Evolutionary conservation across 2,888 invertebrate genomes (phyloP).

Genomic region (Drymonia ruficornis): DNA sequence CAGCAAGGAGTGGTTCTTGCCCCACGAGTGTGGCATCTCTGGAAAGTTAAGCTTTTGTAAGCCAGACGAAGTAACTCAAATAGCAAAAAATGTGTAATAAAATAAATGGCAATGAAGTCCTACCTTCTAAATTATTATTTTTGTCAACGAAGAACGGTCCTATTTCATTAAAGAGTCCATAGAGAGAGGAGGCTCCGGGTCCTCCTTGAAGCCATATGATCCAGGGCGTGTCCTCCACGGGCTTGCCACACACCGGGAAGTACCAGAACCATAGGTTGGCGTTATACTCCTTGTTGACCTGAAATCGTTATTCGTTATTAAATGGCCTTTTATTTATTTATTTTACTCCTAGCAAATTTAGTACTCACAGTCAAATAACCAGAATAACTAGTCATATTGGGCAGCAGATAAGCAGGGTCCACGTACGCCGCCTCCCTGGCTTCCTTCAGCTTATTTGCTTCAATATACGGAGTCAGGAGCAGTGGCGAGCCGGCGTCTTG

Average conservation of each 20-base stretch:
- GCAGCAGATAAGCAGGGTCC: constrained; percentile 64
- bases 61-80: too few species aligned
- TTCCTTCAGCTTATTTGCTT: constrained; percentile 76
- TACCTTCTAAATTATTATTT: not conserved
- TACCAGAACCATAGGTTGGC: constrained; percentile 92
- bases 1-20: constrained; percentile 72
- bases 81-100: too few species aligned
- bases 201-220: constrained; percentile 77
- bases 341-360: too few species aligned
- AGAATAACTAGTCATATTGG: constrained; percentile 78
- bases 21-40: constrained; percentile 61
- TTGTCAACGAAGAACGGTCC: constrained; percentile 46
- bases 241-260: constrained; percentile 80
- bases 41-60: not conserved
- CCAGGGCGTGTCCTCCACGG: constrained; percentile 57
- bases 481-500: constrained; percentile 78
- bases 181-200: constrained; percentile 67
- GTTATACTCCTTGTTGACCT: constrained; percentile 86
- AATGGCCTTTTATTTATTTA: too few species aligned
- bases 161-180: constrained; percentile 74
- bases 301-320: not conserved
- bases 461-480: constrained; percentile 82
- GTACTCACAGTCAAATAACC: constrained; percentile 75
- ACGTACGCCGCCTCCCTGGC: constrained; percentile 77
- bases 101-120: not conserved